phyloP scores from a whole-genome alignment of 2,888 invertebrate species.

The Agriopis leucophaearia region DNA sequence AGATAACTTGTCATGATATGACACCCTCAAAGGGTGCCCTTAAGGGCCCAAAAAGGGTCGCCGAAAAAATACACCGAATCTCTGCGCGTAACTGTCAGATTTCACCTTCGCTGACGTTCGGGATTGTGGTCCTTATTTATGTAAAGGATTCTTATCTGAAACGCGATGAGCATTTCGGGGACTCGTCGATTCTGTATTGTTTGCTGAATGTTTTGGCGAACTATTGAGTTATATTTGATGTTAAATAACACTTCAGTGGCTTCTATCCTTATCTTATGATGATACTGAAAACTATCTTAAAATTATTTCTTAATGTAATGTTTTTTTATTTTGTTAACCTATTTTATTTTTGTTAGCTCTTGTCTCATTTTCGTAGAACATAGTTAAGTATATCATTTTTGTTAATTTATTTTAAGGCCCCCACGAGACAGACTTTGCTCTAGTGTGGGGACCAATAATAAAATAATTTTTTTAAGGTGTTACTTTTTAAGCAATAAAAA shows the following conservation, averaged over 20 bases:
- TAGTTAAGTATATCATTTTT: too few relatives aligned
- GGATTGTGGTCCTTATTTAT: slow-evolving; percentile 34
- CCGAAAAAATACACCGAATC: slow-evolving; percentile 38
- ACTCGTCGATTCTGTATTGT: slow-evolving; percentile 13
- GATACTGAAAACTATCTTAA: too few relatives aligned
- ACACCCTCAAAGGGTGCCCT: slow-evolving; percentile 40
- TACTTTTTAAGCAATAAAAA: too few relatives aligned
- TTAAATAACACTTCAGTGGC: background rate
- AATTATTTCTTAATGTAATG: too few relatives aligned
- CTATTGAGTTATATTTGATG: background rate
- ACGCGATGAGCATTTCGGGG: slow-evolving; percentile 22
- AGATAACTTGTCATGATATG: slow-evolving; percentile 50
- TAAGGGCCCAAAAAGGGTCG: slow-evolving; percentile 37
- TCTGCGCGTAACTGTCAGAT: slow-evolving; percentile 38
- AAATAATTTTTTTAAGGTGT: too few relatives aligned
- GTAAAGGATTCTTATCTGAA: slow-evolving; percentile 30
- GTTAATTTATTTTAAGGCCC: too few relatives aligned
- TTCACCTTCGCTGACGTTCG: slow-evolving; percentile 32
- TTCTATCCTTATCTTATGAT: too few relatives aligned
- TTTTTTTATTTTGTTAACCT: too few relatives aligned
- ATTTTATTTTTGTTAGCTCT: too few relatives aligned
- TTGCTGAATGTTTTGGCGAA: background rate
- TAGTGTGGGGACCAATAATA: too few relatives aligned
- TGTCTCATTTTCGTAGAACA: too few relatives aligned
- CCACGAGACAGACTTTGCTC: too few relatives aligned